Percentiles rank a stretch among this genome's conserved stretches.
These are phyloP conservation scores for Zaprionus tsacasi DNA, from an alignment of 1,140 invertebrate species.

Conservation along the genomic window DNA sequence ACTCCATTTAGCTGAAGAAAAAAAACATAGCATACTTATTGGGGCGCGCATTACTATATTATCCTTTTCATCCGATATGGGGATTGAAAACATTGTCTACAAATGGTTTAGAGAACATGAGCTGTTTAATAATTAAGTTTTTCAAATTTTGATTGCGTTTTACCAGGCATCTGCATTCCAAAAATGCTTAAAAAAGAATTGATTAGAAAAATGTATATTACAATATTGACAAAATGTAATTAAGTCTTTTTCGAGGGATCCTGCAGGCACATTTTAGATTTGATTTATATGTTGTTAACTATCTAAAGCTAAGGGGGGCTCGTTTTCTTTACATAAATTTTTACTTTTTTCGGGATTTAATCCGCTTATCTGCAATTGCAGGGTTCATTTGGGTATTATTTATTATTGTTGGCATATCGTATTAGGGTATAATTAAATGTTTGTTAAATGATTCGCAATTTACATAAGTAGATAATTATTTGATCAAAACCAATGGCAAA, in stretches of 20 bases:
- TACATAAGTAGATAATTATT: background rate
- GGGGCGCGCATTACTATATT: background rate
- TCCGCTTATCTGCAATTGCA: background rate
- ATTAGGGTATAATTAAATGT: background rate
- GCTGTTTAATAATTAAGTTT: background rate
- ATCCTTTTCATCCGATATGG: no score
- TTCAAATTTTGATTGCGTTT: background rate
- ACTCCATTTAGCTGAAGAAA: background rate
- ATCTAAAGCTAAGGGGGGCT: background rate
- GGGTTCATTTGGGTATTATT: background rate
- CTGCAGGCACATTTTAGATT: background rate
- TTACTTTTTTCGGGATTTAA: background rate
- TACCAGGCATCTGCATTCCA: slow-evolving; percentile 17
- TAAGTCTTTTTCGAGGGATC: background rate
- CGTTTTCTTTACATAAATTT: background rate
- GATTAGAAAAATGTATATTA: slow-evolving; percentile 15
- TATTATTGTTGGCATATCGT: background rate
- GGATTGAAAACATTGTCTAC: no score
- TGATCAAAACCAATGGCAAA: background rate
- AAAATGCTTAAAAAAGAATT: slow-evolving; percentile 23
- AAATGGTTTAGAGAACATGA: slow-evolving; percentile 16
- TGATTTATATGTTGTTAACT: background rate
- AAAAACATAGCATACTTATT: slow-evolving; percentile 19
- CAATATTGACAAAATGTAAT: slow-evolving; percentile 16
- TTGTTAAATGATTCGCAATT: background rate